These are phyloP conservation scores for Bufo gargarizans DNA, from an alignment of 2,113 vertebrate species.

Conservation along the genomic window DNA sequence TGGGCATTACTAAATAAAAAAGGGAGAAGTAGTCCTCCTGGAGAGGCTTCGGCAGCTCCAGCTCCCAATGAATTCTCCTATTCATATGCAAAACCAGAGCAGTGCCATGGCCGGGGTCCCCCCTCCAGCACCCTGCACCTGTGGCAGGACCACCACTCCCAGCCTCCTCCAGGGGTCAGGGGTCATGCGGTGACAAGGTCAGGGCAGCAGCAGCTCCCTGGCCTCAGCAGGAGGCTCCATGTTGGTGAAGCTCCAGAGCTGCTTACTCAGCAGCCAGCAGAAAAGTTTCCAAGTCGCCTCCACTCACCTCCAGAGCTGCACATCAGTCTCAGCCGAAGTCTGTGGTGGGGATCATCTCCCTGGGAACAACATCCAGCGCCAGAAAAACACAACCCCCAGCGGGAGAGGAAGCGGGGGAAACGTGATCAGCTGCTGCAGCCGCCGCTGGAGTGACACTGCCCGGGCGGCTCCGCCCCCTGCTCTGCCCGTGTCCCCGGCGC, in stretches of 20 bases:
- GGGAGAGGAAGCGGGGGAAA: not conserved
- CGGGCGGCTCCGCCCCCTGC: not conserved
- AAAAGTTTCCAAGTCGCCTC: conserved; percentile 45
- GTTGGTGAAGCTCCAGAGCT: not conserved
- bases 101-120: not conserved
- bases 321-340: conserved; percentile 17
- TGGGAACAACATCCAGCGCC: not conserved
- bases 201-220: not conserved
- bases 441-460: not conserved
- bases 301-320: not conserved
- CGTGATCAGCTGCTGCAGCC: conserved; percentile 46
- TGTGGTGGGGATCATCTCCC: conserved; percentile 42
- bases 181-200: conserved; percentile 17
- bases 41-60: not conserved
- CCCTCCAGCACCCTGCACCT: too few species aligned
- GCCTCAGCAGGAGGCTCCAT: not conserved
- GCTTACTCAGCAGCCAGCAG: conserved; percentile 43
- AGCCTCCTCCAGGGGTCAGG: not conserved
- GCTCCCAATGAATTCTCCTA: conserved; percentile 19
- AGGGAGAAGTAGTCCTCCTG: not conserved
- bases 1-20: not conserved
- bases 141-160: not conserved
- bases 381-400: not conserved
- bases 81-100: conserved; percentile 37
- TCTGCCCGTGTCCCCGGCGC: not conserved